A percentile compares a stretch with the other conserved stretches of the same genome.
Evolutionary conservation across 2,888 invertebrate genomes (phyloP).

Genomic region (Ecliptopera silaceata): DNA sequence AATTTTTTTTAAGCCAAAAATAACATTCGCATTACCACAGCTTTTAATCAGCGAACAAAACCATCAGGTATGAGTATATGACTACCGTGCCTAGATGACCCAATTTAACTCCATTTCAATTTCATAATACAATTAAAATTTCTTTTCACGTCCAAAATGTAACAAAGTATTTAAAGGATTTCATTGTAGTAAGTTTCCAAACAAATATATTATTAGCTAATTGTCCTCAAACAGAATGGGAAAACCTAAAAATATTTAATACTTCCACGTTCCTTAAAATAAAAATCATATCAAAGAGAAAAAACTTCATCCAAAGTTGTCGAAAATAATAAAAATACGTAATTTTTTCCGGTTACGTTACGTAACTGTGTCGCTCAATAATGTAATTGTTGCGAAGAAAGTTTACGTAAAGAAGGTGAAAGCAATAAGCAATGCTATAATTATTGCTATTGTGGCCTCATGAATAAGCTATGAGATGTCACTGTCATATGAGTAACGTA

Average conservation of each 20-base stretch:
- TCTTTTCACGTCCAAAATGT: too few species aligned
- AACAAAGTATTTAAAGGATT: too few species aligned
- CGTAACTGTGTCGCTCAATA: constrained; percentile 40
- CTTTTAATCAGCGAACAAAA: too few species aligned
- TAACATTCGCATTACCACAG: too few species aligned
- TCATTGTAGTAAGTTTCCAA: neutral
- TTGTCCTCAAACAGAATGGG: neutral
- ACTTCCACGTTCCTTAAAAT: neutral
- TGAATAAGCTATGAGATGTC: constrained; percentile 65
- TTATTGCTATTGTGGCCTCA: constrained; percentile 65
- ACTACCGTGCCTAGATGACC: too few species aligned
- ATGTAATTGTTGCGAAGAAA: constrained; percentile 61
- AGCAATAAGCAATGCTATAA: constrained; percentile 65
- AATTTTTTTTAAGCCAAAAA: too few species aligned
- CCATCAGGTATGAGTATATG: too few species aligned
- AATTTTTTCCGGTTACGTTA: neutral
- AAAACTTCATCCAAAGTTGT: neutral
- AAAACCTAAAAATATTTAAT: neutral
- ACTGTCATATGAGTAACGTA: constrained; percentile 57
- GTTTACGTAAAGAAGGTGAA: constrained; percentile 70
- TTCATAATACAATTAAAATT: too few species aligned
- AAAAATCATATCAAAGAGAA: neutral
- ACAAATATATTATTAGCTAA: neutral
- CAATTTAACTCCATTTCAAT: too few species aligned
- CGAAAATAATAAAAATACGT: neutral